phyloP scores from a whole-genome alignment of 2,888 invertebrate genomes.

The Cylloceria caligata region DNA sequence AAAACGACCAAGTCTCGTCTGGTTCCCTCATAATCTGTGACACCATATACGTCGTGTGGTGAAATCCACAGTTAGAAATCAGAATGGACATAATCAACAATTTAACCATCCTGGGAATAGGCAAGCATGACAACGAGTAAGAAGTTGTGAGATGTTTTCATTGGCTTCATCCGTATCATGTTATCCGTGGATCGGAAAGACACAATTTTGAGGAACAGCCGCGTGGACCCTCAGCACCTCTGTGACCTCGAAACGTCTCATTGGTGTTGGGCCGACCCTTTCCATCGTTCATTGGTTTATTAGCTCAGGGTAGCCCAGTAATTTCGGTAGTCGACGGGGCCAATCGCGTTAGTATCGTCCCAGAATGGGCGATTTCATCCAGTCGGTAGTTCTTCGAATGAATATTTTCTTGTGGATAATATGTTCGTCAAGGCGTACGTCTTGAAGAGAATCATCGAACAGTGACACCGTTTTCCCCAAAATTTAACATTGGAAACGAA shows the following conservation, averaged over 20 bases:
- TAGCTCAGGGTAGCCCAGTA: conserved; percentile 72
- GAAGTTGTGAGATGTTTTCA: conserved; percentile 40
- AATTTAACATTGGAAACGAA: conserved; percentile 71
- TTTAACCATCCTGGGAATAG: conserved; percentile 81
- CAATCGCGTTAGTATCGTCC: conserved; percentile 42
- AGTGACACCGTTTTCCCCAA: conserved; percentile 84
- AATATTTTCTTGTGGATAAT: conserved; percentile 59
- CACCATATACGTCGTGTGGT: conserved; percentile 70
- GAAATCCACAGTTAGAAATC: conserved; percentile 79
- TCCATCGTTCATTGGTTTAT: conserved; percentile 80
- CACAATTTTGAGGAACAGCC: conserved; percentile 85
- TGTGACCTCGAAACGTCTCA: conserved; percentile 79
- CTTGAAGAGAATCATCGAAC: conserved; percentile 73
- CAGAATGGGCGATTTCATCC: conserved; percentile 33
- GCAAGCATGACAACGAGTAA: conserved; percentile 69
- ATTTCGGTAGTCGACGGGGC: conserved; percentile 78
- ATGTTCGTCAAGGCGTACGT: conserved; percentile 33
- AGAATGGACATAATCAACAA: conserved; percentile 85
- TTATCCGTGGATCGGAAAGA: conserved; percentile 83
- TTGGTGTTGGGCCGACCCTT: conserved; percentile 81
- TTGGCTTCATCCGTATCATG: conserved; percentile 73
- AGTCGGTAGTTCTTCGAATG: not conserved
- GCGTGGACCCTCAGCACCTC: conserved; percentile 83
- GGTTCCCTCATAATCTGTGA: conserved; percentile 68
- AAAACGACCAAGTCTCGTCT: conserved; percentile 27